These are phyloP conservation scores for Philonicus albiceps DNA, from an alignment of 2,888 invertebrate genomes.

Conservation along the genomic window DNA sequence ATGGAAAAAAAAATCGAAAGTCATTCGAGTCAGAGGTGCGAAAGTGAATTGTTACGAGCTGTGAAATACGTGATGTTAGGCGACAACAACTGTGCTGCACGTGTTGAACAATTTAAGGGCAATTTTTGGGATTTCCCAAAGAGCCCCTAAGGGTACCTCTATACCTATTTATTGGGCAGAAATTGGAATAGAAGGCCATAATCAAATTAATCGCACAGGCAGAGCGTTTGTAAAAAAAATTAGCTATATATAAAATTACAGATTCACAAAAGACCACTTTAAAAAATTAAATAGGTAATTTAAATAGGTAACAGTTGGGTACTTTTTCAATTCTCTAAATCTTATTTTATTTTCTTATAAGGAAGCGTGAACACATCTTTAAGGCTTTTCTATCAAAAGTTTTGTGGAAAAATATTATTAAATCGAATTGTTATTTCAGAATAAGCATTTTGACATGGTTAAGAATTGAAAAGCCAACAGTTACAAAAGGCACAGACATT, in stretches of 20 bases:
- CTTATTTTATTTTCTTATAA: too few species aligned
- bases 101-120: not conserved
- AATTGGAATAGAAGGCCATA: not conserved
- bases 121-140: not conserved
- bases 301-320: too few species aligned
- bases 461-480: too few species aligned
- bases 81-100: not conserved
- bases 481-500: too few species aligned
- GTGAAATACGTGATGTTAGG: not conserved
- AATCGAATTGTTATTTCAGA: too few species aligned
- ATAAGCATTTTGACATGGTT: too few species aligned
- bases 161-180: not conserved
- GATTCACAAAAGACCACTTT: not conserved
- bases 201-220: not conserved
- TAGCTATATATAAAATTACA: not conserved
- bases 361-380: too few species aligned
- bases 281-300: too few species aligned
- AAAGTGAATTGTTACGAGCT: not conserved
- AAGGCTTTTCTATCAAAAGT: too few species aligned
- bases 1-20: not conserved
- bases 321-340: too few species aligned
- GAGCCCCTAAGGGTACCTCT: not conserved
- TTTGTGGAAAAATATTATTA: too few species aligned
- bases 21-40: not conserved
- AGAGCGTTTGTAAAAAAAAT: not conserved